phyloP scores from a whole-genome alignment of 2,797 vertebrate genomes.

The Cryptoblepharus egeriae region DNA sequence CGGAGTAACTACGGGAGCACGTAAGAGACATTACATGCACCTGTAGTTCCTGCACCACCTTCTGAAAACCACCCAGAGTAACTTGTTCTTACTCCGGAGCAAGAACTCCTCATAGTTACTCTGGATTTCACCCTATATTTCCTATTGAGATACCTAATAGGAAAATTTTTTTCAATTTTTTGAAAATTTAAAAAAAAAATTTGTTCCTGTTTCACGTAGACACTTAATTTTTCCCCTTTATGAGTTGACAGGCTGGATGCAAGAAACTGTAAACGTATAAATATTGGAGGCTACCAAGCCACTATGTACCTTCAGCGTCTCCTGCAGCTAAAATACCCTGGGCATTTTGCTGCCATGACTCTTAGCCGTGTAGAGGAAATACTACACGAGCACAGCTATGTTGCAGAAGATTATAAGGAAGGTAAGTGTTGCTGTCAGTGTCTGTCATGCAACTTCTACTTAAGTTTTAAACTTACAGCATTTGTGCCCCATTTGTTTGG shows the following conservation, averaged over 20 bases:
- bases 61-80: too few species aligned
- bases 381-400: conserved; percentile 92
- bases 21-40: too few species aligned
- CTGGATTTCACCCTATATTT: too few species aligned
- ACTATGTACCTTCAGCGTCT: conserved; percentile 93
- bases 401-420: conserved; percentile 88
- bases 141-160: background rate
- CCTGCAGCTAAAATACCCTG: conserved; percentile 95
- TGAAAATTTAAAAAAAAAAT: background rate
- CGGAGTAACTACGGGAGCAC: too few species aligned
- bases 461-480: background rate
- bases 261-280: conserved; percentile 92
- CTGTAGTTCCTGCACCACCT: too few species aligned
- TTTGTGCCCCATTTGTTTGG: fast-evolving
- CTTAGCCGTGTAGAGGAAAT: conserved; percentile 98
- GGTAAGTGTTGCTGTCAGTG: conserved; percentile 71
- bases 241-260: conserved; percentile 85
- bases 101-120: too few species aligned
- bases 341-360: conserved; percentile 89
- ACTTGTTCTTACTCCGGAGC: too few species aligned
- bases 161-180: too few species aligned
- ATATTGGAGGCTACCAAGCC: conserved; percentile 92
- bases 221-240: background rate
- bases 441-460: fast-evolving
- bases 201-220: background rate